A percentile compares a stretch with the other conserved stretches of the same genome.
phyloP scores from a whole-genome alignment of 2,888 invertebrate species.

The Thysanoteuthis rhombus region DNA sequence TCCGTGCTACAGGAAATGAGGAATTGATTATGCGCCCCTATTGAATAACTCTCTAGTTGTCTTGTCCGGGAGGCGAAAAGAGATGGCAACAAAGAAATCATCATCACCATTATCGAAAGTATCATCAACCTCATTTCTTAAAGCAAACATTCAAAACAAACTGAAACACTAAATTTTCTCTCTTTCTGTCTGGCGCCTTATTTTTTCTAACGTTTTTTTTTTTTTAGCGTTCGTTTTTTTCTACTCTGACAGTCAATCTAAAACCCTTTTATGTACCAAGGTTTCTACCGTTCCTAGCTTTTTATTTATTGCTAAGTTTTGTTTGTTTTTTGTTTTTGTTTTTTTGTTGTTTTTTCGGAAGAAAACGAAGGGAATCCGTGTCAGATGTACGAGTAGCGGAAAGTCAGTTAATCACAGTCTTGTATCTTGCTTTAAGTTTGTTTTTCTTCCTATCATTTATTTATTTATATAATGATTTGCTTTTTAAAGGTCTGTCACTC shows the following conservation, averaged over 20 bases:
- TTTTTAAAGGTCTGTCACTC: not conserved
- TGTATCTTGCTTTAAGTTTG: not conserved
- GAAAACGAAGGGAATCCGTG: not conserved
- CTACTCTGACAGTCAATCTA: not conserved
- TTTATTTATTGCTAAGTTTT: not conserved
- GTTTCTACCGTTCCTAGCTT: not conserved
- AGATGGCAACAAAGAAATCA: not conserved
- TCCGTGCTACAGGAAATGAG: constrained; percentile 12
- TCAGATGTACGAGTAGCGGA: not conserved
- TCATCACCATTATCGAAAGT: not conserved
- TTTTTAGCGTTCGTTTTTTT: not conserved
- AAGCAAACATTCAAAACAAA: not conserved
- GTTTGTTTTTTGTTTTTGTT: not conserved
- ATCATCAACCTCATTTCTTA: not conserved
- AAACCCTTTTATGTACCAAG: constrained; percentile 12
- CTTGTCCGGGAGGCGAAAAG: constrained; percentile 12
- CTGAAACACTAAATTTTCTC: not conserved
- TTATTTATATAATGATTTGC: not conserved
- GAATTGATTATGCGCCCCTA: not conserved
- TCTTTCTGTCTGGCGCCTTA: not conserved
- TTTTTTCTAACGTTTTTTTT: not conserved
- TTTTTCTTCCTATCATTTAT: not conserved
- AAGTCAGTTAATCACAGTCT: not conserved
- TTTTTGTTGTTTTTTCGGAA: not conserved
- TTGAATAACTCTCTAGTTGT: not conserved